Base-by-base conservation (phyloP, 2,888 invertebrate species). In the Dichetophora obliterata region DNA sequence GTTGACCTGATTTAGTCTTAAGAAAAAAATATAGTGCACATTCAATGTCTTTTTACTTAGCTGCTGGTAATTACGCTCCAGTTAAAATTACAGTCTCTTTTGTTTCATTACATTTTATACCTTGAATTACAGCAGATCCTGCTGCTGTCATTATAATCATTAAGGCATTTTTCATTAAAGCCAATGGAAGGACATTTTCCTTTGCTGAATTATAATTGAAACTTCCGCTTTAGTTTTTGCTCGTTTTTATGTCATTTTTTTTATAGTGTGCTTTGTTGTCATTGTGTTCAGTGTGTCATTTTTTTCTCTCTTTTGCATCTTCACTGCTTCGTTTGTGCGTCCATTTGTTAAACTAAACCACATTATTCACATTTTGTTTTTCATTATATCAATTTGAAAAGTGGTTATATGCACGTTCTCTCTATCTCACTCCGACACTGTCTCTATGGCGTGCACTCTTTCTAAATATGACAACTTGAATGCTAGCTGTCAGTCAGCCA, bases 131-230 rank as follows among this genome's bases (percentile, higher is more conserved):
- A 37, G 34, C n/a, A 59, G 8, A 22, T 71, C 24, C 50, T 27
- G 52, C 24, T 8, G 24, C 48, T 22, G 34, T n/a, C 66, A 34
- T 66, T 19, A 37, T 11, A 6, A n/a, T 57, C 70, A 34, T 37
- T 37, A 37, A 19, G 22, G 37, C 37, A 34, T 37, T 34, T 77
- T 77, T 80, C 80, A 81, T 81, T 80, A 80, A 80, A 69, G 78
- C 75, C 80, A 78, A 76, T 75, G 80, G 80, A 80, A 81, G 78
- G 77, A 68, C 79, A 78, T 80, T 78, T 80, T 77, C 78, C 77
- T 79, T 81, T 80, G 79, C 80, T 80, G 79, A 78, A 77, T 66
- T 79, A 80, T 81, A 81, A 81, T 81, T 81, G 80, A 77, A 81
- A 81, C 78, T 78, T 81, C 81, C 81, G 79, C 73, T 66, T 50